Conservation (phyloP, 2,797 vertebrate genomes). For the Enteromius trimaculatus region DNA sequence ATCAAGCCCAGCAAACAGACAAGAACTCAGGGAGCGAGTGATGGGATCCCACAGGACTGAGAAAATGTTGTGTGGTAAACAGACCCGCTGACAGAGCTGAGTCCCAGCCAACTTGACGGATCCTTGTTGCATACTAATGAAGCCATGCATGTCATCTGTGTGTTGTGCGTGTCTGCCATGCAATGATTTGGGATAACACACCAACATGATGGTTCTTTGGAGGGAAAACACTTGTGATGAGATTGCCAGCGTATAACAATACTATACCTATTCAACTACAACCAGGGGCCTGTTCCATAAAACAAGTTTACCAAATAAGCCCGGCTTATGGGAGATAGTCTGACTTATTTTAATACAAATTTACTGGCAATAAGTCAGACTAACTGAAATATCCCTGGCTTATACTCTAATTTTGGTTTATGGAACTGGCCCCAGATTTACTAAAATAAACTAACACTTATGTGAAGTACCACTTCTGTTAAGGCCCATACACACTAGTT, state of each 20-base stretch:
- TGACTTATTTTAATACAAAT: too few species aligned
- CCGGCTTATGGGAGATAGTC: too few species aligned
- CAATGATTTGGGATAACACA: background rate
- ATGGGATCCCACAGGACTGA: slow-evolving; percentile 24
- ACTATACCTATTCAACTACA: background rate
- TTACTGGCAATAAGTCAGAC: too few species aligned
- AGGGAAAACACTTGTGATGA: background rate
- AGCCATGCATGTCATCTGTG: background rate
- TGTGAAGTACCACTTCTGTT: background rate
- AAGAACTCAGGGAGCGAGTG: background rate
- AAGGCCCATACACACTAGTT: background rate
- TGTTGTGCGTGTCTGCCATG: background rate
- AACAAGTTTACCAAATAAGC: too few species aligned
- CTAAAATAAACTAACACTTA: background rate
- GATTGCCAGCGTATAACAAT: background rate
- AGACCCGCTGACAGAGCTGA: slow-evolving; percentile 17
- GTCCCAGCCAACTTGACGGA: slow-evolving; percentile 1
- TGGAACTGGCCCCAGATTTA: too few species aligned
- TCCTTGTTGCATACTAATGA: slow-evolving; percentile 12
- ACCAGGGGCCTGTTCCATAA: too few species aligned
- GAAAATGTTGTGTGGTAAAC: slow-evolving; percentile 38
- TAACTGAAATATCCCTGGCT: too few species aligned
- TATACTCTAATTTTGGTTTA: too few species aligned
- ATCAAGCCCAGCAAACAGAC: background rate
- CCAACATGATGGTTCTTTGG: background rate